Percentiles rank a stretch among this genome's conserved stretches.
Conservation (phyloP, 2,113 vertebrate species). For the Tursiops truncatus region DNA sequence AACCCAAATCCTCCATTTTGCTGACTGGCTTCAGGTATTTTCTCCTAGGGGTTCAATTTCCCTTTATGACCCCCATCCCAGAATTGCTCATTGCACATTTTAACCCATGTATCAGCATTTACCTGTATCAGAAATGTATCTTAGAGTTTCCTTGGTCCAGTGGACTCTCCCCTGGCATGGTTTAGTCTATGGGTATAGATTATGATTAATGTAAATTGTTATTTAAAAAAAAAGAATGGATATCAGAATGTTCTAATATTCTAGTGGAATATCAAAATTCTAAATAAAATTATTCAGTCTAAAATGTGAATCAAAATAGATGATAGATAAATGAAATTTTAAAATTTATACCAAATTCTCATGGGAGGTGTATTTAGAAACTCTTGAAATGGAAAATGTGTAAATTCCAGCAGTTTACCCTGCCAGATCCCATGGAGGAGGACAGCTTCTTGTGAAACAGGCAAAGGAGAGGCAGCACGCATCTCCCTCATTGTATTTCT, state of each 20-base stretch:
- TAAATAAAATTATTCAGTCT: neutral
- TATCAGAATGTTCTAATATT: neutral
- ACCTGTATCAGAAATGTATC: neutral
- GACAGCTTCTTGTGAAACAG: neutral
- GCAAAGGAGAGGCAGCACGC: neutral
- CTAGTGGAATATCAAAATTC: neutral
- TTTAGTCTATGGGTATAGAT: neutral
- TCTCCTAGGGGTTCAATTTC: neutral
- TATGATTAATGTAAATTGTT: neutral
- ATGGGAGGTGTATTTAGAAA: neutral
- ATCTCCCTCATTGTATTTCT: neutral
- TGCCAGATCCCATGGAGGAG: fast-evolving
- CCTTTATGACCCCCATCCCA: neutral
- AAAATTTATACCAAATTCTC: neutral
- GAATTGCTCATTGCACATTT: neutral
- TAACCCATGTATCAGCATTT: neutral
- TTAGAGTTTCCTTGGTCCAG: neutral
- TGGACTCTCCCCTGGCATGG: neutral
- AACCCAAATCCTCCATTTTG: neutral
- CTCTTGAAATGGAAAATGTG: neutral
- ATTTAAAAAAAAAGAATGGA: neutral
- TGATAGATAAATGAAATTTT: neutral
- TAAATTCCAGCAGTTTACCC: neutral
- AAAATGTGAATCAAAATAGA: neutral
- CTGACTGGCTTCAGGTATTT: neutral